Evolutionary conservation across 2,888 invertebrate genomes (phyloP).

Genomic region (Drosophila dives): DNA sequence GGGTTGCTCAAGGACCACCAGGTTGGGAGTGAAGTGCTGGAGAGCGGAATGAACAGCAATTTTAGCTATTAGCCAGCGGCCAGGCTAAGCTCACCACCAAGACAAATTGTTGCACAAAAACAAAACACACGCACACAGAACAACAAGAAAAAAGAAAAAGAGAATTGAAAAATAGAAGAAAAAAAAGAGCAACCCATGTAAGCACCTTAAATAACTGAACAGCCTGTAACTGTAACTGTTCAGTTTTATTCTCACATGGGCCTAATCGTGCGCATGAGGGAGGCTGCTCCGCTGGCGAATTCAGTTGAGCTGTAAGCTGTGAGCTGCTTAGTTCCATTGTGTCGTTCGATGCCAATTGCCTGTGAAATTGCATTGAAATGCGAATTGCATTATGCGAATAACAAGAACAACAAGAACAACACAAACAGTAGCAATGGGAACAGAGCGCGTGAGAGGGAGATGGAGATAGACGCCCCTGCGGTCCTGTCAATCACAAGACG

Average conservation of each 20-base stretch:
- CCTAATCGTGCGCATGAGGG: constrained; percentile 68
- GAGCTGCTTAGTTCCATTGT: constrained; percentile 75
- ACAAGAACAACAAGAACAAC: constrained; percentile 11
- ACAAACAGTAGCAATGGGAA: constrained; percentile 17
- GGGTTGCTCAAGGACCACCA: constrained; percentile 70
- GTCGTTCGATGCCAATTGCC: constrained; percentile 65
- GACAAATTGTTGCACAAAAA: constrained; percentile 77
- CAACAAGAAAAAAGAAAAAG: constrained; percentile 4
- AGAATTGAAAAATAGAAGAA: neutral
- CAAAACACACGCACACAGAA: constrained; percentile 10
- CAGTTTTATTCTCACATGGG: constrained; percentile 54
- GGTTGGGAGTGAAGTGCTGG: constrained; percentile 45
- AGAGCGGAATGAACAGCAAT: constrained; percentile 23
- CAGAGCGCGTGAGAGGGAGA: neutral
- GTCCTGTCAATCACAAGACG: constrained; percentile 77
- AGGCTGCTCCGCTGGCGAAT: constrained; percentile 20
- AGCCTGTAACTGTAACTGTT: constrained; percentile 54
- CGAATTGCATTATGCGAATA: constrained; percentile 72
- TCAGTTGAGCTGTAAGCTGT: constrained; percentile 24
- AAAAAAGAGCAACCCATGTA: constrained; percentile 74
- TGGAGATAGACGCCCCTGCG: constrained; percentile 55
- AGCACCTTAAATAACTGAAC: constrained; percentile 74
- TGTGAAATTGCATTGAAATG: constrained; percentile 74
- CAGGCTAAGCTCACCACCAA: constrained; percentile 76
- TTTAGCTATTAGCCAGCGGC: constrained; percentile 55